A percentile compares a stretch with the other conserved stretches of the same genome.
Conservation (phyloP, 2,888 invertebrate genomes). For the Leptogaster cylindrica region DNA sequence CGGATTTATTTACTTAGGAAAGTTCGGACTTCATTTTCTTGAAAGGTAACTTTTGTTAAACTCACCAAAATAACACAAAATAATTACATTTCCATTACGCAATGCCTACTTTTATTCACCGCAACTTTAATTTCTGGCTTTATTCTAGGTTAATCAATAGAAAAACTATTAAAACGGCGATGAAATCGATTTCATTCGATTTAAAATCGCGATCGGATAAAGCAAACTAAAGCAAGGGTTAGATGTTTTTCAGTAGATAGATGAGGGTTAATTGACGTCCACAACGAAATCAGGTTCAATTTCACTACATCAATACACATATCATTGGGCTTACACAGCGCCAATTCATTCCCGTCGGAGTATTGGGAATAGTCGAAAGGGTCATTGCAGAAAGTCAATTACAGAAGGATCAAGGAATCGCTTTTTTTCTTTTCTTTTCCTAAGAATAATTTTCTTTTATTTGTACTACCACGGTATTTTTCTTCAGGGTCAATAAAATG, state of each 20-base stretch:
- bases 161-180: no score
- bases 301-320: neutral
- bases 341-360: neutral
- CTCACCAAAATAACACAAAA: neutral
- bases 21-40: slow-evolving; percentile 56
- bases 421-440: no score
- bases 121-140: slow-evolving; percentile 2
- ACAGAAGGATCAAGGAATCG: slow-evolving; percentile 27
- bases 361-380: neutral
- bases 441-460: slow-evolving; percentile 24
- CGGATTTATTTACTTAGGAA: slow-evolving; percentile 60
- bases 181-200: neutral
- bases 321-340: neutral
- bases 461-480: neutral
- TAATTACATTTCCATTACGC: neutral
- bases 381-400: slow-evolving; percentile 21
- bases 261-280: slow-evolving; percentile 13
- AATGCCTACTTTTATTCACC: neutral
- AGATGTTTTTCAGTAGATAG: no score
- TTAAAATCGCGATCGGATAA: slow-evolving; percentile 9
- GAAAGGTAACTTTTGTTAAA: slow-evolving; percentile 55
- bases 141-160: no score
- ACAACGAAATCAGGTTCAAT: neutral
- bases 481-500: slow-evolving; percentile 21
- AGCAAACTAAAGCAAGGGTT: no score